Conservation (phyloP, 2,113 vertebrate species). For the Ceyx margarethae region DNA sequence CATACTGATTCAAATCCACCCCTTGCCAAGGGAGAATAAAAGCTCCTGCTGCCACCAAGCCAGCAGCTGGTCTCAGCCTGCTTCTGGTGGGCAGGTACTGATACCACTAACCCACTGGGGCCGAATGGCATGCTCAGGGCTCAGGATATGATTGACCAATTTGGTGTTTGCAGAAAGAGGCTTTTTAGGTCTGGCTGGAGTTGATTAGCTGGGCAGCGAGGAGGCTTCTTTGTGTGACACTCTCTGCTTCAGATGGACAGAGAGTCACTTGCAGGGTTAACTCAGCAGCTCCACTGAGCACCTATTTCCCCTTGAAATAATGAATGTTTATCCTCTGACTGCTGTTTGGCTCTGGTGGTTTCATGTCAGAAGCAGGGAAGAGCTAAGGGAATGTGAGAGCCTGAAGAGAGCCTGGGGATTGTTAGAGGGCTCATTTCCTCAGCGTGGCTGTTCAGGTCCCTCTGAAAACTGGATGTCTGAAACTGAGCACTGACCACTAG, state of each 20-base stretch:
- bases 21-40: neutral
- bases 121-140: neutral
- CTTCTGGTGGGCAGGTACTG: neutral
- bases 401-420: neutral
- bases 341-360: neutral
- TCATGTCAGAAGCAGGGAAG: neutral
- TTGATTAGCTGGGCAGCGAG: fast-evolving
- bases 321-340: neutral
- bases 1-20: neutral
- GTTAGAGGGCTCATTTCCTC: neutral
- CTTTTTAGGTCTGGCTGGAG: neutral
- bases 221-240: neutral
- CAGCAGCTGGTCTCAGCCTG: neutral
- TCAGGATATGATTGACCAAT: fast-evolving
- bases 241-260: neutral
- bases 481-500: neutral
- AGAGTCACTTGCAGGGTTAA: neutral
- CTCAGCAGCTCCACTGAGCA: neutral
- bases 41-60: neutral
- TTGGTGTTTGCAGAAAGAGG: neutral
- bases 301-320: neutral
- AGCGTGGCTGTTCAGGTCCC: neutral
- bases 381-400: fast-evolving
- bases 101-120: neutral
- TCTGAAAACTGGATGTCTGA: neutral